Evolutionary conservation across 2,113 vertebrate genomes (phyloP).

Genomic region (Acanthisitta chloris): DNA sequence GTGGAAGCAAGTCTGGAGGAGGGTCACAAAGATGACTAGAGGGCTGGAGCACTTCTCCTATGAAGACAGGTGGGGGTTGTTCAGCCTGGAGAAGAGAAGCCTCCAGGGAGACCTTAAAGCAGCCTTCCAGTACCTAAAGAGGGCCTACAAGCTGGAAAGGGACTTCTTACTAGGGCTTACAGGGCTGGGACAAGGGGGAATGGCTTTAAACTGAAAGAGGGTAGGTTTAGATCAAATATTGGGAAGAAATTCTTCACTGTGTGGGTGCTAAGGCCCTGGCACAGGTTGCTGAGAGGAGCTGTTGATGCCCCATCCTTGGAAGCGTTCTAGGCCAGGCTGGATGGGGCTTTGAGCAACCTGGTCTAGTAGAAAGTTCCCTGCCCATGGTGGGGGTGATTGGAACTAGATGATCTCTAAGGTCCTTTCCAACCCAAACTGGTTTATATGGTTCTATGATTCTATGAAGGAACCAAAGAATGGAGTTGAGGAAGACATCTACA

Average conservation of each 20-base stretch:
- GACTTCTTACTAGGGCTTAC: neutral
- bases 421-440: neutral
- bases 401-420: neutral
- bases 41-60: neutral
- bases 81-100: neutral
- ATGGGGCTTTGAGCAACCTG: neutral
- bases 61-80: neutral
- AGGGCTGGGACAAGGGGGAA: neutral
- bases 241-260: neutral
- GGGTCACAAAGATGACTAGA: neutral
- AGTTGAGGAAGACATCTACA: neutral
- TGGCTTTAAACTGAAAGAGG: neutral
- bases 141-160: neutral
- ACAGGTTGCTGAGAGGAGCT: neutral
- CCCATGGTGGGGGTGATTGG: accelerated
- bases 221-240: neutral
- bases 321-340: neutral
- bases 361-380: neutral
- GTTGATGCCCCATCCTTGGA: neutral
- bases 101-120: neutral
- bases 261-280: neutral
- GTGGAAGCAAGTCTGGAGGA: neutral
- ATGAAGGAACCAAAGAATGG: neutral
- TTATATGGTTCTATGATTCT: neutral
- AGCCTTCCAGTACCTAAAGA: neutral